Evolutionary conservation across 2,888 invertebrate species (phyloP).

Genomic region (Orthosia incerta): DNA sequence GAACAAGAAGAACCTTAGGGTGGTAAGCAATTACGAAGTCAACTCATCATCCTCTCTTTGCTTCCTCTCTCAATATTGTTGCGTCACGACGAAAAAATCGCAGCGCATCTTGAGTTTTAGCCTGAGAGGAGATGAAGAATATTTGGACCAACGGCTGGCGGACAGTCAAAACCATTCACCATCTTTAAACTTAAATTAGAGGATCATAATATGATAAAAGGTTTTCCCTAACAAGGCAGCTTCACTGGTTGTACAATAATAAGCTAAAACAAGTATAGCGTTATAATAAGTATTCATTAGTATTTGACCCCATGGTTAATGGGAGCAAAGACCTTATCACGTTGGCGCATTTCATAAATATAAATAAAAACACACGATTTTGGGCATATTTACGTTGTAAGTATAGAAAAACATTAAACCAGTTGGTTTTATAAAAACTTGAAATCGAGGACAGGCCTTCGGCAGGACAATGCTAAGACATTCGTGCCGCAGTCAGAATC

Average conservation of each 20-base stretch:
- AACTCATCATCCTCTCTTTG: too few species aligned
- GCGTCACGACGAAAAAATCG: too few species aligned
- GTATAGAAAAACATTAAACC: background rate
- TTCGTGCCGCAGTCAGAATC: slow-evolving; percentile 21
- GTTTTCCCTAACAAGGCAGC: too few species aligned
- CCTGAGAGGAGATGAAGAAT: background rate
- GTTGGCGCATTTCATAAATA: slow-evolving; percentile 7
- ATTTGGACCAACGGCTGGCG: background rate
- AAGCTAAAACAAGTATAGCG: slow-evolving; percentile 1
- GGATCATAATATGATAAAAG: background rate
- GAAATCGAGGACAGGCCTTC: slow-evolving; percentile 29
- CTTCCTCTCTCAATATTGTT: too few species aligned
- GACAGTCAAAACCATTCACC: too few species aligned
- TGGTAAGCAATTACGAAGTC: too few species aligned
- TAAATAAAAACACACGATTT: slow-evolving; percentile 34
- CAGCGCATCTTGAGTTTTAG: background rate
- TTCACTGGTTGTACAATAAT: slow-evolving; percentile 9
- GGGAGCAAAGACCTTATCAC: slow-evolving; percentile 35
- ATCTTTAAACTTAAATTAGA: background rate
- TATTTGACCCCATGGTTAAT: slow-evolving; percentile 34
- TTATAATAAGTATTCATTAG: slow-evolving; percentile 27
- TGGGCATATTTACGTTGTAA: slow-evolving; percentile 3
- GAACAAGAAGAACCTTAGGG: too few species aligned
- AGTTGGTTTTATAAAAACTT: slow-evolving; percentile 27
- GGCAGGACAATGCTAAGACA: slow-evolving; percentile 44